These are phyloP conservation scores for Parasteatoda tepidariorum DNA, from an alignment of 1,140 invertebrate genomes.

Conservation along the genomic window DNA sequence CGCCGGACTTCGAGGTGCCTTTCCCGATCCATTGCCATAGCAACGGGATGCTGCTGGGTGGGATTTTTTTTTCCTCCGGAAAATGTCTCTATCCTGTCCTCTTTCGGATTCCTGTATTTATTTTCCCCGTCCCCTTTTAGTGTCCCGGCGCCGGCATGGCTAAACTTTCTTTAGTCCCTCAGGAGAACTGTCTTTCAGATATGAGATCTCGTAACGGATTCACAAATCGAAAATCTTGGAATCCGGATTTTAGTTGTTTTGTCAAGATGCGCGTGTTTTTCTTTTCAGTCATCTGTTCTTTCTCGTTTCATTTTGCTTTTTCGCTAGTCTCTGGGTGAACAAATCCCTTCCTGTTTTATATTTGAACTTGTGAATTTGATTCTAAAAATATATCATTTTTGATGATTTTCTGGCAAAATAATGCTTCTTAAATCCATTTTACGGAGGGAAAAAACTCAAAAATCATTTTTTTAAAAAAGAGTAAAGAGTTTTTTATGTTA, in stretches of 20 bases:
- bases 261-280: not conserved
- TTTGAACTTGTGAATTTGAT: no score
- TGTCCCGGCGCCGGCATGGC: constrained; percentile 37
- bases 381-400: no score
- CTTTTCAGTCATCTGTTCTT: not conserved
- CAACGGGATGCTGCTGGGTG: constrained; percentile 24
- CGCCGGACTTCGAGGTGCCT: constrained; percentile 56
- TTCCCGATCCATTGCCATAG: constrained; percentile 24
- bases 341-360: no score
- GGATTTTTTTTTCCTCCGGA: constrained; percentile 15
- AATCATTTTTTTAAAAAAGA: no score
- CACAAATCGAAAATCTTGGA: not conserved
- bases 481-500: no score
- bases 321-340: no score
- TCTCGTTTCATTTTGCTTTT: not conserved
- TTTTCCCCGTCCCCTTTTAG: not conserved
- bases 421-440: no score
- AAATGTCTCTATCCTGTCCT: constrained; percentile 52
- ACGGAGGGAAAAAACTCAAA: no score
- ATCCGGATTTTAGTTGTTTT: not conserved
- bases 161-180: constrained; percentile 9
- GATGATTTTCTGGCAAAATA: no score
- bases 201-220: constrained; percentile 12
- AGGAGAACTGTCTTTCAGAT: not conserved
- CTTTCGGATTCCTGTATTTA: constrained; percentile 23